These are phyloP conservation scores for Ridgeia piscesae DNA, from an alignment of 1,140 invertebrate species.

Conservation along the genomic window DNA sequence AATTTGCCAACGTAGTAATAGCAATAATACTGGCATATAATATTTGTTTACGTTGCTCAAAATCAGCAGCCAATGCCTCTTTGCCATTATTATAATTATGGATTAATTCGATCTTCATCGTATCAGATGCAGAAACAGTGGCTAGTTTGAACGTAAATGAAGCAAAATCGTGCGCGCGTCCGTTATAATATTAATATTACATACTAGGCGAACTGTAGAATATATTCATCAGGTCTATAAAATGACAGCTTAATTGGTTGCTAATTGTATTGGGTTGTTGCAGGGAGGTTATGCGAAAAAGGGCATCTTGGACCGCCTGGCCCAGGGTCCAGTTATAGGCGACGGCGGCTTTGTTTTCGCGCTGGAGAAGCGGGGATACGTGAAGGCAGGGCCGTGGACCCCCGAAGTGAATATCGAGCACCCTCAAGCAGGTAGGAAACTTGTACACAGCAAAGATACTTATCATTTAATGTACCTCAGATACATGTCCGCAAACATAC, in stretches of 20 bases:
- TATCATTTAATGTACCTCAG: not conserved
- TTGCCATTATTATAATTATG: too few relatives aligned
- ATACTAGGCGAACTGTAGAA: not conserved
- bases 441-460: not conserved
- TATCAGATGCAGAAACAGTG: too few relatives aligned
- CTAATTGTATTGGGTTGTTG: not conserved
- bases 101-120: too few relatives aligned
- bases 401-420: conserved; percentile 55
- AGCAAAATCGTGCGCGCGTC: not conserved
- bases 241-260: not conserved
- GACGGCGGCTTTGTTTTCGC: conserved; percentile 60
- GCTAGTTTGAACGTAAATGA: not conserved
- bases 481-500: not conserved
- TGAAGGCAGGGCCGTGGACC: conserved; percentile 60
- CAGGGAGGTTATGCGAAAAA: not conserved
- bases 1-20: not conserved
- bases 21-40: not conserved
- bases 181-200: not conserved
- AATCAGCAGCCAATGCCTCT: not conserved
- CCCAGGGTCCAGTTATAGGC: conserved; percentile 55
- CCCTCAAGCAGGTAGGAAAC: conserved; percentile 54
- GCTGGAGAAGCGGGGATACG: conserved; percentile 58
- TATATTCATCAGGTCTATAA: not conserved
- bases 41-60: not conserved
- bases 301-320: conserved; percentile 54